Evolutionary conservation across 1,140 invertebrate genomes (phyloP).

Genomic region (Mamestra configurata): DNA sequence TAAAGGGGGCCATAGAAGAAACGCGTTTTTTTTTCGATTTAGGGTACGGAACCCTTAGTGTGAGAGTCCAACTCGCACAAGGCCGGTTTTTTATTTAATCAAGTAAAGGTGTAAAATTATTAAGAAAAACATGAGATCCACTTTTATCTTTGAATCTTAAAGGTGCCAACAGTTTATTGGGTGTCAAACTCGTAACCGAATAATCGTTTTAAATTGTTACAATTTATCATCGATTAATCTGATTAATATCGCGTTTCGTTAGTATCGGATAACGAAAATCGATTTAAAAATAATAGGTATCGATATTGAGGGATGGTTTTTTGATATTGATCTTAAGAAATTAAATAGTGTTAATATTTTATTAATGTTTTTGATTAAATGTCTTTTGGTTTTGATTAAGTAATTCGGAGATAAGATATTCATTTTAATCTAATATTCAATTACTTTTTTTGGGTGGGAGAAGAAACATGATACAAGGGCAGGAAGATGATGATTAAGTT

Average conservation of each 20-base stretch:
- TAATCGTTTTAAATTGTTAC: conserved; percentile 45
- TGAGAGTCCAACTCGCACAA: neutral
- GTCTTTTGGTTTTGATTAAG: conserved; percentile 15
- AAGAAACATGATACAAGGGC: too few relatives aligned
- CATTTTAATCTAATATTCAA: neutral
- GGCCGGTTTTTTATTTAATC: neutral
- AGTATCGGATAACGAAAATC: conserved; percentile 35
- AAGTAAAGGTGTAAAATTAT: conserved; percentile 21
- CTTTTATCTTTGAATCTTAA: conserved; percentile 32
- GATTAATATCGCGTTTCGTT: conserved; percentile 28
- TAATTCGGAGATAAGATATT: conserved; percentile 19
- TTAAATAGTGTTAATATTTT: conserved; percentile 36
- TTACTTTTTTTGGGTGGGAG: neutral
- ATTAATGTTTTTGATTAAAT: conserved; percentile 19
- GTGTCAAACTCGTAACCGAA: conserved; percentile 43
- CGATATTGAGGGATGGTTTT: neutral
- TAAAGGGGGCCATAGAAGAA: too few relatives aligned
- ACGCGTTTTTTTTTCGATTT: too few relatives aligned
- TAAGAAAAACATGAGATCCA: conserved; percentile 27
- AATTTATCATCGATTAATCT: conserved; percentile 45
- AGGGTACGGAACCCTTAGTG: neutral
- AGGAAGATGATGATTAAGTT: too few relatives aligned
- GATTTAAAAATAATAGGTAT: conserved; percentile 43
- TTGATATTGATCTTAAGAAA: conserved; percentile 29
- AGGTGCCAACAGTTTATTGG: conserved; percentile 33